Conservation (phyloP, 2,113 vertebrate species). For the Ceyx cyanopectus region DNA sequence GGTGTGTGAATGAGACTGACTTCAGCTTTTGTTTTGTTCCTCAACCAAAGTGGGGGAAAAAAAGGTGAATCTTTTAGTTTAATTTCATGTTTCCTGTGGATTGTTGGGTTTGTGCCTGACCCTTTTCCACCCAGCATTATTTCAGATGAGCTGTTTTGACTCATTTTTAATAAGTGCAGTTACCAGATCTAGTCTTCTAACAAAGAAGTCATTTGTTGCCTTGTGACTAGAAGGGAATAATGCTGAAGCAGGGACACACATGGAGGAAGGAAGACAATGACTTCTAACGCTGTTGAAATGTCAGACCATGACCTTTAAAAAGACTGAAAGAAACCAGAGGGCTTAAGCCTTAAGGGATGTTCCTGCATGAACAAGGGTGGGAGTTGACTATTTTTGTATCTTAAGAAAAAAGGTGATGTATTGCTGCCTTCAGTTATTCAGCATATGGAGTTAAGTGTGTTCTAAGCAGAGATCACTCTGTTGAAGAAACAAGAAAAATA, state of each 20-base stretch:
- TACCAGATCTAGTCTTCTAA: neutral
- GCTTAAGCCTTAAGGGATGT: neutral
- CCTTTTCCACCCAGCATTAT: neutral
- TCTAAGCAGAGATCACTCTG: neutral
- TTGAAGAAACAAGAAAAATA: neutral
- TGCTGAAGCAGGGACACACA: neutral
- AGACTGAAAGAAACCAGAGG: neutral
- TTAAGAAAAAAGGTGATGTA: neutral
- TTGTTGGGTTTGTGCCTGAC: neutral
- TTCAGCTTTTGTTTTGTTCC: neutral
- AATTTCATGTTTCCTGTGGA: neutral
- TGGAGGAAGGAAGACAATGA: neutral
- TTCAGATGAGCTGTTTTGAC: neutral
- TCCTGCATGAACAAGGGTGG: neutral
- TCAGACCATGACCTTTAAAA: neutral
- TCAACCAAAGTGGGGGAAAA: rapidly evolving
- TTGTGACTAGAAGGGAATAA: neutral
- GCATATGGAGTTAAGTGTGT: rapidly evolving
- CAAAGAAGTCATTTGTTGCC: neutral
- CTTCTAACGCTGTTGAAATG: neutral
- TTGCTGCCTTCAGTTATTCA: neutral
- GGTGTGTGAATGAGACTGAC: neutral
- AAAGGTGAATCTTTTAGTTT: neutral
- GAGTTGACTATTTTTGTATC: neutral
- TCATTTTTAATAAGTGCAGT: neutral